Evolutionary conservation across 1,140 invertebrate species (phyloP), one percentile per base, ranked within the genome.

Genomic region (Venturia canescens): DNA sequence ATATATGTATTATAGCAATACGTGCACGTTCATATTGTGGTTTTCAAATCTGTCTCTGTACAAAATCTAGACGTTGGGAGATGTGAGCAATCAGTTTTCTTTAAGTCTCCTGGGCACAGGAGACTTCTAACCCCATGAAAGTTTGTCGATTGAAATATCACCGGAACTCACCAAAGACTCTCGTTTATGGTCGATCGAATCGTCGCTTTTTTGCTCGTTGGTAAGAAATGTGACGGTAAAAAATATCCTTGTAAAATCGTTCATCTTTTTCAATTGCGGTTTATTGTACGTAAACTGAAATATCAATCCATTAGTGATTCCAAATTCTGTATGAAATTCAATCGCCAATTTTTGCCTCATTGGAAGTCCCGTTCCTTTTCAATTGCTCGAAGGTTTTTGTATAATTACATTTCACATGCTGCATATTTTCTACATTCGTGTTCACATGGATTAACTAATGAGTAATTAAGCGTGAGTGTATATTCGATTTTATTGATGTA

Each of bases 121-220:
- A 53, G 57, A 27, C 16, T n/a, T 53, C 15, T 21, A 66, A 38
- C 34, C 34, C 34, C n/a, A 4, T 69, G 26, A 27, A 69, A 31
- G 21, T 16, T 69, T 15, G 66, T 16, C 66, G 66, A 77, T 66
- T 77, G 75, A 77, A 77, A 77, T 77, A 66, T 60, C 44, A 66
- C 66, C 34, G 57, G 75, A 77, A 31, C 57, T 66, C 26, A 34
- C 31, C 29, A 57, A 69, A 69, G 66, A 69, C 15, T 60, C 75
- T 77, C 75, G 75, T 77, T 77, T 66, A 77, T 77, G 29, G 75
- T 69, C 66, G 63, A 77, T 77, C 75, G 75, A 77, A 77, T 77
- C 75, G 75, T 69, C 66, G 16, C 29, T 69, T 69, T 69, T 69
- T 69, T 18, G 1, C 66, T 7, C 21, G 29, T 29, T n/a, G 29